Evolutionary conservation across 2,113 vertebrate species (phyloP).

Genomic region (Sylvietta virens): DNA sequence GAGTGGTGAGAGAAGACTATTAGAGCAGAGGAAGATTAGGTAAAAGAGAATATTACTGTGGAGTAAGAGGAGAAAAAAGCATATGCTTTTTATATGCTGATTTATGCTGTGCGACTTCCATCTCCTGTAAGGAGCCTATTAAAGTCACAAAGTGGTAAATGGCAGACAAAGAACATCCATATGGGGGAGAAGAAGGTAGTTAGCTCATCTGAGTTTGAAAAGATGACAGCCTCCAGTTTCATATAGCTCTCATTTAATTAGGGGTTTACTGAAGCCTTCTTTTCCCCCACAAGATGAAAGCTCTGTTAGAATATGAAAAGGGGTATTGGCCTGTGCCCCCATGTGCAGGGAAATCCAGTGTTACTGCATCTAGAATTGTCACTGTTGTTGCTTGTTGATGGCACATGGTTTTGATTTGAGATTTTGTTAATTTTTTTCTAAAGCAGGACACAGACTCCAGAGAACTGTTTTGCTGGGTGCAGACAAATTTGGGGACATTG

Average conservation of each 20-base stretch:
- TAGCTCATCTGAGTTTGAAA: background rate
- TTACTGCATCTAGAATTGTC: background rate
- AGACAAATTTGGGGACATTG: background rate
- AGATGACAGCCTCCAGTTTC: background rate
- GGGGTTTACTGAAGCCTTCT: background rate
- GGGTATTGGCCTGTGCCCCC: background rate
- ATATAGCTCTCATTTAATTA: background rate
- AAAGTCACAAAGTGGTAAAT: background rate
- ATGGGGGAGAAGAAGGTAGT: accelerated
- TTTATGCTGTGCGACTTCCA: background rate
- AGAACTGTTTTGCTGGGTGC: background rate
- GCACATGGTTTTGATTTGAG: background rate
- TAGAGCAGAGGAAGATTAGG: background rate
- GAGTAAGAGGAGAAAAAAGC: background rate
- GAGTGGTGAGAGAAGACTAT: background rate
- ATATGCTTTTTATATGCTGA: background rate
- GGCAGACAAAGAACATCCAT: background rate
- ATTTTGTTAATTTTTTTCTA: background rate
- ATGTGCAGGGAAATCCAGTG: background rate
- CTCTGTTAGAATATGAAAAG: background rate
- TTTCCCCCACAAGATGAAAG: background rate
- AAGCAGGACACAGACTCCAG: background rate
- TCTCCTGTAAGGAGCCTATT: background rate
- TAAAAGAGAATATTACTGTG: background rate
- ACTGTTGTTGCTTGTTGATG: background rate